Evolutionary conservation across 1,140 invertebrate species (phyloP), one percentile per base, ranked within the genome.

Genomic region (Formica exsecta): DNA sequence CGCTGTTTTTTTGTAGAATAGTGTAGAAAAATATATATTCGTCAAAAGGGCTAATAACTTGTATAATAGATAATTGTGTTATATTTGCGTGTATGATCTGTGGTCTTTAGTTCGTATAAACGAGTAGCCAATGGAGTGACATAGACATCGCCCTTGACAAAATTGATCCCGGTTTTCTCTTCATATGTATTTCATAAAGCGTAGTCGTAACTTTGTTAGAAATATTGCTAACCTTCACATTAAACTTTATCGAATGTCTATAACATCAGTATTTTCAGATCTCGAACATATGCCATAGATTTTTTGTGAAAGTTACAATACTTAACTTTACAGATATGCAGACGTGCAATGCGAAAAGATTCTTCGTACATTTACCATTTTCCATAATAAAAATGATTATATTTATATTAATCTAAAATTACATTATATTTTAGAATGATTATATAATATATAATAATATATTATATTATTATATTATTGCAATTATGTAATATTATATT

Each of bases 121-220:
- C 32, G 70, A 68, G n/a, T 59, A 32, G 32, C 3, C 77, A 70
- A 70, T 70, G 4, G 6, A 70, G 48, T 16, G 41, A 80, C 48
- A 79, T 79, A 68, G 64, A 11, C 48, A 80, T 59, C 29, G 41
- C 32, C 77, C 77, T 80, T 80, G 77, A 41, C 22, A 59, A 70
- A 70, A 80, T 80, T 70, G 64, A 80, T 77, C 29, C 29, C 36
- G 22, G 2, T 22, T 8, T 70, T 41, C 19, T 59, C 64, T 38
- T 1, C 22, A 54, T 25, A 54, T 19, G 29, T 73, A 29, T 57
- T 68, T 29, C 25, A 68, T 68, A 68, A 51, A 16, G 16, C 3
- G 16, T 51, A 51, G 13, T 54, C 48, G n/a, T 57, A 22, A 57
- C 65, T 68, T 16, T 70, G 36, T 62, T 32, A 19, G n/a, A 19